Conservation (phyloP, 2,113 vertebrate genomes). For the Crotalus tigris region DNA sequence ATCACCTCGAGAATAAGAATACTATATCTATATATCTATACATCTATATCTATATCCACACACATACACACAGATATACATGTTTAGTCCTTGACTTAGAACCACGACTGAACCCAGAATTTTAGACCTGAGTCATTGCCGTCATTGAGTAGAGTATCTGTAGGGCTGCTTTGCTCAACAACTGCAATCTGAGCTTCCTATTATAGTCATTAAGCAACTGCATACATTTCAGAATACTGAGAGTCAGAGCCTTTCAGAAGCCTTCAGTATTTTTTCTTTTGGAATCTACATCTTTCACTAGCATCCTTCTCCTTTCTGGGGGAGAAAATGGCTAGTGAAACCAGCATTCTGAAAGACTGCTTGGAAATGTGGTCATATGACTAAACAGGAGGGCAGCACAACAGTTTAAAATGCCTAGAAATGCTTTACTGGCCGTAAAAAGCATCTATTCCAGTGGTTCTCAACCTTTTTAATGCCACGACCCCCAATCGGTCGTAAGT, state of each 20-base stretch:
- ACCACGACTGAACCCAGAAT: background rate
- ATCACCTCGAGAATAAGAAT: no score
- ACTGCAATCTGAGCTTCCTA: background rate
- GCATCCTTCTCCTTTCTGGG: background rate
- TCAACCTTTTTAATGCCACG: no score
- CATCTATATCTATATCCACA: no score
- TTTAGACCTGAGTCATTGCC: background rate
- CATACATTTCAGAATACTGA: background rate
- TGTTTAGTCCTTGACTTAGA: no score
- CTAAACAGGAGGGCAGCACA: no score
- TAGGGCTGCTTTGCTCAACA: background rate
- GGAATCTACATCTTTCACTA: background rate
- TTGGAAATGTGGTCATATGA: no score
- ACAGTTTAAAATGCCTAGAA: no score
- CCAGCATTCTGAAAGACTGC: background rate
- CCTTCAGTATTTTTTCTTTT: background rate
- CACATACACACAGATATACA: no score
- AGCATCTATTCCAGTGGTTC: no score
- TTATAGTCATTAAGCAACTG: background rate
- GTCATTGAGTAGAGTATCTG: background rate
- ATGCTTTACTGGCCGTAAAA: no score
- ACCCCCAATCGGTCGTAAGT: no score
- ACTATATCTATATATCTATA: no score
- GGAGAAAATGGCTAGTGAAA: background rate
- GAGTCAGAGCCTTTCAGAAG: background rate